Evolutionary conservation across 2,797 vertebrate genomes (phyloP).

Genomic region (Rhinophrynus dorsalis): DNA sequence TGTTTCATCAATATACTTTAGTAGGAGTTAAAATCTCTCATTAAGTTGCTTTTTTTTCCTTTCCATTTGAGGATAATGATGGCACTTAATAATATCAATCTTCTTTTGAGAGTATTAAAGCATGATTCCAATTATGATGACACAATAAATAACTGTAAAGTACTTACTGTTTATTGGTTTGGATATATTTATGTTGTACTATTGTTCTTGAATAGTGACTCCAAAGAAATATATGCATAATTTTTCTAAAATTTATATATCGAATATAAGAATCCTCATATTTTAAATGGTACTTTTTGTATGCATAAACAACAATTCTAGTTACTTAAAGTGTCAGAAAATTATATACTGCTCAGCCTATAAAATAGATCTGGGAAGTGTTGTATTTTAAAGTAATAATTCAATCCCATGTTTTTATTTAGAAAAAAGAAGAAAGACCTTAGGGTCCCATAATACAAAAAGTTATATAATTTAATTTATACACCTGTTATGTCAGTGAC

Average conservation of each 20-base stretch:
- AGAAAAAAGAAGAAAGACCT: background rate
- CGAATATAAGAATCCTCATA: background rate
- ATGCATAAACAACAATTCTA: conserved; percentile 2
- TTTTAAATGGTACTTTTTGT: conserved; percentile 19
- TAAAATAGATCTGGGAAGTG: background rate
- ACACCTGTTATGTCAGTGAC: too few species aligned
- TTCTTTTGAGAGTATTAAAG: conserved; percentile 45
- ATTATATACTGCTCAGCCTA: background rate
- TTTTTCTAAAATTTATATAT: conserved; percentile 43
- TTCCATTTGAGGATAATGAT: conserved; percentile 26
- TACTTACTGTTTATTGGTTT: conserved; percentile 58
- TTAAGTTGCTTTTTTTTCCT: conserved; percentile 28
- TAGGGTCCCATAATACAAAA: too few species aligned
- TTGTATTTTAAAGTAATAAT: background rate
- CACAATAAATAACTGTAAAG: conserved; percentile 52
- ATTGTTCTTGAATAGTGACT: conserved; percentile 55
- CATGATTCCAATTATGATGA: conserved; percentile 56
- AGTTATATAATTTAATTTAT: too few species aligned
- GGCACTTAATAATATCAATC: conserved; percentile 40
- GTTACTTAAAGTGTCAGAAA: conserved; percentile 16
- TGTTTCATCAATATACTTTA: conserved; percentile 25
- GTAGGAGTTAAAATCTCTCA: conserved; percentile 36
- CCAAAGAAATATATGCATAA: conserved; percentile 57
- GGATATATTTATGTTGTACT: conserved; percentile 56
- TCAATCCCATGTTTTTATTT: background rate